Evolutionary conservation across 2,888 invertebrate species (phyloP).

Genomic region (Odontocolon sp.): DNA sequence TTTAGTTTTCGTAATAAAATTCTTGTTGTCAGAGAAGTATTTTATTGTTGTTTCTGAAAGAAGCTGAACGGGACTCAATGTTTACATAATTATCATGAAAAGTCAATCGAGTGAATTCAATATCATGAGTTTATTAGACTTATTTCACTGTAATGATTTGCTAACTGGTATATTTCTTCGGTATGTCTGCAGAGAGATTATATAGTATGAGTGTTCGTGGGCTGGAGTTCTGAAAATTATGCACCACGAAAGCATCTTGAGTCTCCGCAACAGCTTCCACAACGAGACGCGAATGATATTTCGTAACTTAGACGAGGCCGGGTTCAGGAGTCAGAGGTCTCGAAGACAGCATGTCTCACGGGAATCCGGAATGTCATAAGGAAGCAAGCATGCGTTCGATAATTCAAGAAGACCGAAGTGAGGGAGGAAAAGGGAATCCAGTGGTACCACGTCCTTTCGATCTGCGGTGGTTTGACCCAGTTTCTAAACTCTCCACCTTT

Average conservation of each 20-base stretch:
- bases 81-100: too few relatives aligned
- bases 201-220: background rate
- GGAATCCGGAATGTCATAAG: slow-evolving; percentile 45
- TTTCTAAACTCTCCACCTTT: slow-evolving; percentile 40
- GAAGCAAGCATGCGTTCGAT: slow-evolving; percentile 49
- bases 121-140: too few relatives aligned
- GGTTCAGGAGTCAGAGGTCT: background rate
- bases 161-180: background rate
- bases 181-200: background rate
- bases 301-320: slow-evolving; percentile 24
- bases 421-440: slow-evolving; percentile 2
- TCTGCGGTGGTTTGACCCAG: slow-evolving; percentile 40
- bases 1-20: too few relatives aligned
- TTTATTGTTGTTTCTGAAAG: too few relatives aligned
- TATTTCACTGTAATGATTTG: background rate
- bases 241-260: slow-evolving; percentile 14
- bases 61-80: too few relatives aligned
- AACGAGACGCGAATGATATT: slow-evolving; percentile 29
- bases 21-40: too few relatives aligned
- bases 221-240: slow-evolving; percentile 17
- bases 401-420: slow-evolving; percentile 43
- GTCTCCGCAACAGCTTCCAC: slow-evolving; percentile 21
- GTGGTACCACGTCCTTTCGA: slow-evolving; percentile 18
- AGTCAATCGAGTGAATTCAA: too few relatives aligned
- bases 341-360: slow-evolving; percentile 20